Base-by-base conservation (phyloP, 1,140 invertebrate species). In the Pantala flavescens region DNA sequence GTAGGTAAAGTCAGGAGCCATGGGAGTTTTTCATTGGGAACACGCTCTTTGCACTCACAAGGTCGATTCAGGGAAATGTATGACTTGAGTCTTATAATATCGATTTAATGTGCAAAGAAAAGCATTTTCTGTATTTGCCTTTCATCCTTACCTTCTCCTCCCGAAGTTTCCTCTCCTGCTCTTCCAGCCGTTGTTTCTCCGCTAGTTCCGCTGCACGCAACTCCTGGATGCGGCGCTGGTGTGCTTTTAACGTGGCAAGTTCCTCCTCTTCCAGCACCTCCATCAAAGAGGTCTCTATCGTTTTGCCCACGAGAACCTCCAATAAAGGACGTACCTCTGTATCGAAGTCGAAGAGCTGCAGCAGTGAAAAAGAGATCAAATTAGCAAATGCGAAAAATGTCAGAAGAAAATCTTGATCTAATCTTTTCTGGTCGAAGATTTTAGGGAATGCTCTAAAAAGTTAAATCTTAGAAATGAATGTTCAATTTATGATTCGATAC, bases 281-380 rank as follows among this genome's bases (percentile, higher is more conserved):
- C 7, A 92, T 86, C 77, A 97, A 84, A 14, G 93, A 89, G 83
- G 95, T 93, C 80, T 96, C 92, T 55, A 95, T 86, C 42, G 93
- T 94, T 81, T 94, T 93, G 24, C 93, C 93, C 23, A 96, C 91
- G 36, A 97, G 83, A 19, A 92, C 88, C 82, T 96, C 94, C 73
- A 96, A 84, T 63, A 96, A 90, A 10, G 94, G 93, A 79, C 90
- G 89, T 11, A 95, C 93, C 82, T 96, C 94, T 78, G 88, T 83
- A 82, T 97, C 94, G 83, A 94, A 97, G 83, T 96, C 90, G 82
- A 92, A 94, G n/a, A 94, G 83, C 88, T 90, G 80, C 42, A 79
- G 78, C 70, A 78, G 75, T 5, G 49, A 21, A 63, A 63, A 12
- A 63, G 49, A 21, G 3, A 16, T 1, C 49, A 70, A 70, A 3